phyloP scores from a whole-genome alignment of 2,888 invertebrate genomes.

The Seira musarum region DNA sequence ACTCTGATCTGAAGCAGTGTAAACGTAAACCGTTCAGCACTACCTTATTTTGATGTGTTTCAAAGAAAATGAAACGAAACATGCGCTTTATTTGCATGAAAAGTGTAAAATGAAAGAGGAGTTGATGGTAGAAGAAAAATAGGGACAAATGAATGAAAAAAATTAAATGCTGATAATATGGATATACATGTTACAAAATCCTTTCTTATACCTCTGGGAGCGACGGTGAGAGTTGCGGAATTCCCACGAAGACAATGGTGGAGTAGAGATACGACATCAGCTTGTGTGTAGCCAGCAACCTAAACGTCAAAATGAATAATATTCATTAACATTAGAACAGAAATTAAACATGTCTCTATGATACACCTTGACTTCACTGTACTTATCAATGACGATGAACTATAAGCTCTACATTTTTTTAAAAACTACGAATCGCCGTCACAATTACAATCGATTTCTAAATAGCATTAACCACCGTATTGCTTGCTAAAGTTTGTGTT shows the following conservation, averaged over 20 bases:
- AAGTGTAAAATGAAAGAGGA: conserved; percentile 7
- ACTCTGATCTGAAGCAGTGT: too few species aligned
- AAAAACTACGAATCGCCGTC: too few species aligned
- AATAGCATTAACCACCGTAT: too few species aligned
- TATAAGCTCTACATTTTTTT: too few species aligned
- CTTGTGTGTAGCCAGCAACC: conserved; percentile 76
- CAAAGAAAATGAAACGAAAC: background rate
- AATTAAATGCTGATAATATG: conserved; percentile 3
- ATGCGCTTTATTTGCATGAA: conserved; percentile 8
- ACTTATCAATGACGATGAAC: too few species aligned
- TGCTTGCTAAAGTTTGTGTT: too few species aligned
- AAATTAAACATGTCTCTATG: background rate
- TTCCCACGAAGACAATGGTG: conserved; percentile 75
- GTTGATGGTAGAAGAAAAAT: background rate
- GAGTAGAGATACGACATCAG: conserved; percentile 75
- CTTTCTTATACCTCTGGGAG: conserved; percentile 73
- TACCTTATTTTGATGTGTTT: background rate
- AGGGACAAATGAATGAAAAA: conserved; percentile 13
- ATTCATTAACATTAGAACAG: conserved; percentile 19
- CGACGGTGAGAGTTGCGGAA: conserved; percentile 75
- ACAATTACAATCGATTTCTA: too few species aligned
- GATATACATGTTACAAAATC: background rate
- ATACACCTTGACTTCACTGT: too few species aligned
- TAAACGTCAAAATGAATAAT: conserved; percentile 65
- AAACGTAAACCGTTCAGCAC: background rate